Conservation (phyloP, 2,888 invertebrate species). For the Busseola fusca region DNA sequence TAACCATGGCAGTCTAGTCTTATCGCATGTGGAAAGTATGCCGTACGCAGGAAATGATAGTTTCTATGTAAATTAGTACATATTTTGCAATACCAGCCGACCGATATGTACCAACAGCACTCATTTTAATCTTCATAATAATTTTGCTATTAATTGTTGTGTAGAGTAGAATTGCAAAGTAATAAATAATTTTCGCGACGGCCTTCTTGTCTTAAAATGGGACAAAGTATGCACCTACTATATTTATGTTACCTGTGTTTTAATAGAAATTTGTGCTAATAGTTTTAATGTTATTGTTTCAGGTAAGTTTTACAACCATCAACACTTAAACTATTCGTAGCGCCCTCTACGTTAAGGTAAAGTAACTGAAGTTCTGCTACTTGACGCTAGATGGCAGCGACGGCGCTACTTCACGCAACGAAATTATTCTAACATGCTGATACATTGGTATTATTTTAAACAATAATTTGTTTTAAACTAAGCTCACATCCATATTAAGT, state of each 20-base stretch:
- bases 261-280: slow-evolving; percentile 19
- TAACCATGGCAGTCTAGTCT: slow-evolving; percentile 55
- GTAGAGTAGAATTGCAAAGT: slow-evolving; percentile 22
- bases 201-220: slow-evolving; percentile 17
- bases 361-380: slow-evolving; percentile 69
- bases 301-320: slow-evolving; percentile 86
- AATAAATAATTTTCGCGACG: slow-evolving; percentile 26
- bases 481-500: neutral
- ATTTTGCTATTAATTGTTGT: slow-evolving; percentile 46
- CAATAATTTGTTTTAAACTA: neutral
- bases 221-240: neutral
- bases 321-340: slow-evolving; percentile 38
- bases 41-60: slow-evolving; percentile 82
- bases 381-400: slow-evolving; percentile 72
- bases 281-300: slow-evolving; percentile 76
- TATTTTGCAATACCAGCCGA: slow-evolving; percentile 61
- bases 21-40: slow-evolving; percentile 80
- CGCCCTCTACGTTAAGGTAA: slow-evolving; percentile 69
- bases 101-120: slow-evolving; percentile 51
- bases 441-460: neutral
- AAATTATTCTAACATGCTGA: neutral
- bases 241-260: neutral
- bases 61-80: slow-evolving; percentile 76
- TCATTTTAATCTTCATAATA: slow-evolving; percentile 59
- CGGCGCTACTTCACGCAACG: neutral